Conservation (phyloP, 2,888 invertebrate species). For the Neoascia interrupta region DNA sequence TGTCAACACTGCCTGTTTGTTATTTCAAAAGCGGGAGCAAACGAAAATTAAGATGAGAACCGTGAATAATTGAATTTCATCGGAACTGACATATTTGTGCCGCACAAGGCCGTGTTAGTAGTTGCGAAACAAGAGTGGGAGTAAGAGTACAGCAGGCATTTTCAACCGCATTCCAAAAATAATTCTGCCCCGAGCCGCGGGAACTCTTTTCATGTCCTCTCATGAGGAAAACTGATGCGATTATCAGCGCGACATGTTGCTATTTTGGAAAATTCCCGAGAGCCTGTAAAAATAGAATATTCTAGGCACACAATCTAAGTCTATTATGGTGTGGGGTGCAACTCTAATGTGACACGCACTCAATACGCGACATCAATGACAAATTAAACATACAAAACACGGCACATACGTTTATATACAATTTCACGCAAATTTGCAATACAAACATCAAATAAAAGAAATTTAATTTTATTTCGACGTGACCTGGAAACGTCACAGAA, state of each 20-base stretch:
- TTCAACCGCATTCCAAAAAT: not conserved
- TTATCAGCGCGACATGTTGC: not conserved
- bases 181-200: not conserved
- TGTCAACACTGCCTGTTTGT: constrained; percentile 19
- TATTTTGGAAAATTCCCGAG: not conserved
- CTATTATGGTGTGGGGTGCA: too few species aligned
- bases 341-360: too few species aligned
- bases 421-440: too few species aligned
- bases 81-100: constrained; percentile 43
- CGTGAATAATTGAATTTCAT: constrained; percentile 50
- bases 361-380: too few species aligned
- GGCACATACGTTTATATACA: too few species aligned
- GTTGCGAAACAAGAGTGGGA: not conserved
- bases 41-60: constrained; percentile 35
- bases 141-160: constrained; percentile 4
- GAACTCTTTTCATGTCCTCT: not conserved
- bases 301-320: constrained; percentile 32
- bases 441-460: too few species aligned
- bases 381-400: too few species aligned
- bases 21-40: constrained; percentile 30
- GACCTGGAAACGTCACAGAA: too few species aligned
- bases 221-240: not conserved
- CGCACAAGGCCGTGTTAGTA: constrained; percentile 3
- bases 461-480: too few species aligned
- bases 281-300: not conserved